phyloP scores from a whole-genome alignment of 2,797 vertebrate genomes.

The Enteromius viviparus region DNA sequence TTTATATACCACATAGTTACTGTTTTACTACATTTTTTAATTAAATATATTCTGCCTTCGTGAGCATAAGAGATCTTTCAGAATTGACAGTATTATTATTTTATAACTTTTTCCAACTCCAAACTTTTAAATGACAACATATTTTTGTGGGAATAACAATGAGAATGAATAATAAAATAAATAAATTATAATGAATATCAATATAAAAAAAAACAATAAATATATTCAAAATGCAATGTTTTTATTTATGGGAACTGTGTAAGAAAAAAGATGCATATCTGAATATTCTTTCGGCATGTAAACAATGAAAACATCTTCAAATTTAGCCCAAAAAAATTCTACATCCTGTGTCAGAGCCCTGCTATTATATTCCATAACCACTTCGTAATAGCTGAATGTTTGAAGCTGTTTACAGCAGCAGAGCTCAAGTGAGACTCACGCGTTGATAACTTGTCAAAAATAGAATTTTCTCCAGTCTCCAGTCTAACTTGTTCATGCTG shows the following conservation, averaged over 20 bases:
- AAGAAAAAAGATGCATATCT: neutral
- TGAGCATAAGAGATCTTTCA: neutral
- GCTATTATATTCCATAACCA: neutral
- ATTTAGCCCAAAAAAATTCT: neutral
- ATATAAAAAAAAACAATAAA: neutral
- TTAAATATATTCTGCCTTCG: neutral
- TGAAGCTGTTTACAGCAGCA: constrained; percentile 10
- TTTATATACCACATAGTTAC: neutral
- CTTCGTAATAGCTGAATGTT: constrained; percentile 12
- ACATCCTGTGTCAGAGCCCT: neutral
- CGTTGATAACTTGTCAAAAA: constrained; percentile 27
- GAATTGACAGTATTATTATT: too few relatives aligned
- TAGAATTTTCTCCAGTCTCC: neutral
- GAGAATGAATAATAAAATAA: neutral
- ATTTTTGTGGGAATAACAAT: neutral
- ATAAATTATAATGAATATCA: neutral
- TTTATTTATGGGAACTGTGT: neutral
- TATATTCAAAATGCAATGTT: neutral
- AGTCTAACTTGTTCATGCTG: neutral
- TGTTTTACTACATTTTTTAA: neutral
- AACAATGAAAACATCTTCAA: neutral
- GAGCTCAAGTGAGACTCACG: neutral
- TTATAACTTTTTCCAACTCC: neutral
- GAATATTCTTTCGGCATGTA: neutral
- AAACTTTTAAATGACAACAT: neutral